Evolutionary conservation across 1,140 invertebrate genomes (phyloP).

Genomic region (Sesamia nonagrioides): DNA sequence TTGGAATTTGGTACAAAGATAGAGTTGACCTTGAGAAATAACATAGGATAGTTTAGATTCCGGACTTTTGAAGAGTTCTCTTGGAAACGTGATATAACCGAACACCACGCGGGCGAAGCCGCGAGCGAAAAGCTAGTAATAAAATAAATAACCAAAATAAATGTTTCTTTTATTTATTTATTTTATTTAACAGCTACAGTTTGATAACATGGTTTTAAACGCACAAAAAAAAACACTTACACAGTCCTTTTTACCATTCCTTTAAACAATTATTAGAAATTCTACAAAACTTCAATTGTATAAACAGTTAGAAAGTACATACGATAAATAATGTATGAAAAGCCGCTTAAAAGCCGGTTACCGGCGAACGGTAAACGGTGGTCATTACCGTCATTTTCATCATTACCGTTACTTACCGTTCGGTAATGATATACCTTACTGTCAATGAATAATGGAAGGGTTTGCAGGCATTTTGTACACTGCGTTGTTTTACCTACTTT

Average conservation of each 20-base stretch:
- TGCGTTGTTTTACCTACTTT: background rate
- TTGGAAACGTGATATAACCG: too few relatives aligned
- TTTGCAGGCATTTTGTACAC: conserved; percentile 4
- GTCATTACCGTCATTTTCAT: conserved; percentile 45
- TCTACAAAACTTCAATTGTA: conserved; percentile 16
- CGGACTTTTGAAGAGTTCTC: too few relatives aligned
- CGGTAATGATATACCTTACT: conserved; percentile 45
- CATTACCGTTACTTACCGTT: conserved; percentile 38
- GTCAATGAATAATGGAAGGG: conserved; percentile 34
- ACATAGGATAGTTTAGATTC: too few relatives aligned
- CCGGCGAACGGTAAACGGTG: conserved; percentile 30
- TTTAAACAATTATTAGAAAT: conserved; percentile 5
- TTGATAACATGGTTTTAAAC: too few relatives aligned
- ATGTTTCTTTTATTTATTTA: too few relatives aligned
- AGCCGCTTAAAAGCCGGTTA: conserved; percentile 44
- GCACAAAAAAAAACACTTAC: background rate
- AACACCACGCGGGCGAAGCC: too few relatives aligned
- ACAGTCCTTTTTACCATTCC: background rate
- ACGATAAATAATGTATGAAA: conserved; percentile 33
- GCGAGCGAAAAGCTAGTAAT: too few relatives aligned
- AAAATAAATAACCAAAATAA: too few relatives aligned
- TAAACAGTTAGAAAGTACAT: conserved; percentile 6
- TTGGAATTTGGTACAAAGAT: too few relatives aligned
- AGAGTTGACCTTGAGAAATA: too few relatives aligned
- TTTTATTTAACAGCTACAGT: too few relatives aligned